phyloP scores from a whole-genome alignment of 1,140 invertebrate genomes.

The Drosophila punjabiensis region DNA sequence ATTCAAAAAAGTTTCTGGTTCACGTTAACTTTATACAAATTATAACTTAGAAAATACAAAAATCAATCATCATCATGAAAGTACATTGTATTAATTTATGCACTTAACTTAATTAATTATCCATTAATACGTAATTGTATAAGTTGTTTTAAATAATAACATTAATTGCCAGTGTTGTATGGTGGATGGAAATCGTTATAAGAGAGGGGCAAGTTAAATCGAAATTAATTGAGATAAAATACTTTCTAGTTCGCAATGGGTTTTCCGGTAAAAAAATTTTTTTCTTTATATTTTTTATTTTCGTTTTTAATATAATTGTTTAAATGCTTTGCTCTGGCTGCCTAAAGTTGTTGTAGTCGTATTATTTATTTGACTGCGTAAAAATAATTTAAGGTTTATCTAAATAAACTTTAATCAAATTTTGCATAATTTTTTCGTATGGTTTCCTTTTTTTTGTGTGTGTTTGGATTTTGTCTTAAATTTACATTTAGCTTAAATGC shows the following conservation, averaged over 20 bases:
- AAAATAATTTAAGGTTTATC: slow-evolving; percentile 58
- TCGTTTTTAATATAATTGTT: slow-evolving; percentile 14
- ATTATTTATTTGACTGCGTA: slow-evolving; percentile 19
- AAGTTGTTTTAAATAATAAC: slow-evolving; percentile 60
- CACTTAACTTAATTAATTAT: slow-evolving; percentile 72
- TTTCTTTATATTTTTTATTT: background rate
- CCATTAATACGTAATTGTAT: slow-evolving; percentile 47
- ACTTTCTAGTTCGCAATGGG: slow-evolving; percentile 50
- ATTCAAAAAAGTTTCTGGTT: slow-evolving; percentile 76
- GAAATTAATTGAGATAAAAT: slow-evolving; percentile 56
- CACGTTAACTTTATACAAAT: slow-evolving; percentile 83
- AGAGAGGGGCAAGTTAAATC: slow-evolving; percentile 23
- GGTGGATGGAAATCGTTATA: slow-evolving; percentile 59
- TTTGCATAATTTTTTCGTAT: slow-evolving; percentile 42
- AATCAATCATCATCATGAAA: slow-evolving; percentile 71
- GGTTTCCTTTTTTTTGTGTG: slow-evolving; percentile 28
- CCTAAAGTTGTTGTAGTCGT: slow-evolving; percentile 29
- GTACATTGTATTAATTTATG: slow-evolving; percentile 65
- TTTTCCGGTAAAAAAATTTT: slow-evolving; percentile 12
- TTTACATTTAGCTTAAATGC: slow-evolving; percentile 80
- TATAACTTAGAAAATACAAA: slow-evolving; percentile 69
- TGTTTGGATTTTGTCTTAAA: slow-evolving; percentile 59
- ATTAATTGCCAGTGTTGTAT: slow-evolving; percentile 57
- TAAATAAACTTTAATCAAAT: slow-evolving; percentile 37
- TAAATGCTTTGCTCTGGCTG: slow-evolving; percentile 75